These are phyloP conservation scores for Tor tambroides DNA, from an alignment of 2,113 vertebrate genomes.

Conservation along the genomic window DNA sequence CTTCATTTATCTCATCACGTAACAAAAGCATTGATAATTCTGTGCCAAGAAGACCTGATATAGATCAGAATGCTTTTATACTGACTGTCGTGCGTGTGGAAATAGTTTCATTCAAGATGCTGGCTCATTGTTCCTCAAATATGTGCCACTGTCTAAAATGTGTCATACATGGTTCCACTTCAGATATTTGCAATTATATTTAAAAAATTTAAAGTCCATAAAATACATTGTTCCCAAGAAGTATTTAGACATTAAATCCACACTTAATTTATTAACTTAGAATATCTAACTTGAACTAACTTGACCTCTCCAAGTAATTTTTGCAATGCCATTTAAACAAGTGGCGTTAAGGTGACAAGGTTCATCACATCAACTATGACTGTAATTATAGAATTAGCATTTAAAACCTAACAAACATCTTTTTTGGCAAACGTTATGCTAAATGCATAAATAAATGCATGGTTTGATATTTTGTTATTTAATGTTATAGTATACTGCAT, in stretches of 20 bases:
- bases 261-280: neutral
- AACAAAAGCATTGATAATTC: neutral
- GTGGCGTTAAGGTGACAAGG: no score
- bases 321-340: no score
- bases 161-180: no score
- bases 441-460: no score
- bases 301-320: neutral
- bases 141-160: neutral
- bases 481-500: no score
- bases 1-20: neutral
- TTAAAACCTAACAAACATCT: no score
- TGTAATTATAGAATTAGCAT: no score
- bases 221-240: neutral
- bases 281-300: neutral
- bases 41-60: neutral
- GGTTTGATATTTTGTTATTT: no score
- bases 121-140: neutral
- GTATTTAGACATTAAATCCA: neutral
- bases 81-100: neutral
- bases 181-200: no score
- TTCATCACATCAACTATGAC: no score
- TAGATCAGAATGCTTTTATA: conserved; percentile 1
- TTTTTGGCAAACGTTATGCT: no score
- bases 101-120: conserved; percentile 11
- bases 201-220: no score